Evolutionary conservation across 2,888 invertebrate genomes (phyloP).

Genomic region (Desoria tigrina): DNA sequence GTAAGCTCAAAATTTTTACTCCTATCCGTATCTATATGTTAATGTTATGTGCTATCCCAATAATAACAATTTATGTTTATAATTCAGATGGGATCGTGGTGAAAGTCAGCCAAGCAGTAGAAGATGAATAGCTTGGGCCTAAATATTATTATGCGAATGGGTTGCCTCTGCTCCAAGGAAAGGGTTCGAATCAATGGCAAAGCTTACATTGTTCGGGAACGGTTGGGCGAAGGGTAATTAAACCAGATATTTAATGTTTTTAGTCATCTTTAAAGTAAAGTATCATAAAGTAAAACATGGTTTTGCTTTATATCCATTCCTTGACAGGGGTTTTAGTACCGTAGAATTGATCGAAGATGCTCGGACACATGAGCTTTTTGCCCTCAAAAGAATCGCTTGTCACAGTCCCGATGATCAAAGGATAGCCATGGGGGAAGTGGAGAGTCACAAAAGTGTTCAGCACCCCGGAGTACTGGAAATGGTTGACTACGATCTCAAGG

Average conservation of each 20-base stretch:
- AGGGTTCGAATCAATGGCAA: constrained; percentile 69
- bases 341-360: constrained; percentile 74
- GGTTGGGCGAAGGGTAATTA: constrained; percentile 61
- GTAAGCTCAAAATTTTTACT: no score
- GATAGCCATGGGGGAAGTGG: constrained; percentile 66
- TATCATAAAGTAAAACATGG: no score
- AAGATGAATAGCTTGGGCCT: constrained; percentile 71
- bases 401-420: constrained; percentile 75
- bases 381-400: constrained; percentile 75
- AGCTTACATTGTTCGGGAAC: constrained; percentile 65
- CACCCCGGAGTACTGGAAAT: constrained; percentile 74
- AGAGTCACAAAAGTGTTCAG: constrained; percentile 69
- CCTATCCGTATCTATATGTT: no score
- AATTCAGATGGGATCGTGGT: no score
- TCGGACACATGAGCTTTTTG: constrained; percentile 67
- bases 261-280: no score
- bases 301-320: constrained; percentile 46
- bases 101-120: no score
- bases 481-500: constrained; percentile 68
- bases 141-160: constrained; percentile 70
- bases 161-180: constrained; percentile 75
- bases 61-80: no score
- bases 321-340: constrained; percentile 77
- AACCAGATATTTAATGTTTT: constrained; percentile 1
- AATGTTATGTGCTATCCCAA: no score